Evolutionary conservation across 2,797 vertebrate genomes (phyloP).

Genomic region (Sciurus carolinensis): DNA sequence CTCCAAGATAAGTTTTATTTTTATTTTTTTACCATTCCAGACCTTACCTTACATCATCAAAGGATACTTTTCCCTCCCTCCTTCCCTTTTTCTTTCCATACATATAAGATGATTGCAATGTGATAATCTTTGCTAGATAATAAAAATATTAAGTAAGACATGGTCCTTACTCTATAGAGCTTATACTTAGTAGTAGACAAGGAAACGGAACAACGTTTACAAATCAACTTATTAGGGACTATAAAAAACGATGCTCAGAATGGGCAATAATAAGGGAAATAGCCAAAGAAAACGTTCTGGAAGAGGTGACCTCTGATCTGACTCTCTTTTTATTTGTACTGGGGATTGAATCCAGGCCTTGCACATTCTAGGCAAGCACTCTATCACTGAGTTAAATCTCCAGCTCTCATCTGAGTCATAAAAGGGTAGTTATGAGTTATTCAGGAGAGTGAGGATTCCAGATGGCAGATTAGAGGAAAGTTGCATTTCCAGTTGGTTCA

Average conservation of each 20-base stretch:
- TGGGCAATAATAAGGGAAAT: background rate
- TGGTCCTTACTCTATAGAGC: background rate
- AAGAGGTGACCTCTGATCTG: background rate
- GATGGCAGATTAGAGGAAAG: no score
- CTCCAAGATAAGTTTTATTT: background rate
- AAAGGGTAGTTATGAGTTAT: background rate
- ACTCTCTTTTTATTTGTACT: background rate
- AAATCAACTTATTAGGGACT: background rate
- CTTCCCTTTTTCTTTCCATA: background rate
- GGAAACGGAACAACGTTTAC: background rate
- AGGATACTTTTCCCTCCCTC: background rate
- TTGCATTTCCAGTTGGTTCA: no score
- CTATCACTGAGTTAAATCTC: no score
- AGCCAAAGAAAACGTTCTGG: slow-evolving; percentile 12
- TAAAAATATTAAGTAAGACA: background rate
- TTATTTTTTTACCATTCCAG: background rate
- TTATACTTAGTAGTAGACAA: background rate
- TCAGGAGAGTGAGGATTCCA: background rate
- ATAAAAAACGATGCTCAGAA: background rate
- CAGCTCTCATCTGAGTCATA: no score
- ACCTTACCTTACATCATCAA: background rate
- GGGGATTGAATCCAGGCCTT: no score
- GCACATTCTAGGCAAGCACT: no score
- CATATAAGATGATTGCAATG: background rate
- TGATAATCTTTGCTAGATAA: background rate